Conservation (phyloP, 2,888 invertebrate species). For the Epinotia ramella region DNA sequence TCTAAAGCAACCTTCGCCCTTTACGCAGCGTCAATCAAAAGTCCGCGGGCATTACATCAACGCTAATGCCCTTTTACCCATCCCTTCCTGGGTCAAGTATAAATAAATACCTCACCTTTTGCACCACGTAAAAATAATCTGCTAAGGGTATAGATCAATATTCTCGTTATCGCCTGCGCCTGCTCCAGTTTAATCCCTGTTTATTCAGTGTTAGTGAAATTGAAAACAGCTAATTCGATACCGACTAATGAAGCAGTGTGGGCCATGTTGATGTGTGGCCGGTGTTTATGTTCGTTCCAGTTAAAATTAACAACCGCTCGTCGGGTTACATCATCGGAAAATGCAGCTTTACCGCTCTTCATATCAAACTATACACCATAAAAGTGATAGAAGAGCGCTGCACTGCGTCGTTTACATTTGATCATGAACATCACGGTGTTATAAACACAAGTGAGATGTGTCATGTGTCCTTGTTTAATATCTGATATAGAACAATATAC, state of each 20-base stretch:
- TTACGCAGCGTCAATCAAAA: slow-evolving; percentile 69
- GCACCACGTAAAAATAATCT: slow-evolving; percentile 50
- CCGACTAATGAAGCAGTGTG: slow-evolving; percentile 42
- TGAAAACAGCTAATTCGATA: slow-evolving; percentile 42
- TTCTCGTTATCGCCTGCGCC: slow-evolving; percentile 24
- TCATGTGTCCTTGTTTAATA: slow-evolving; percentile 27
- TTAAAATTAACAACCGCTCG: slow-evolving; percentile 60
- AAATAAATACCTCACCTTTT: slow-evolving; percentile 70
- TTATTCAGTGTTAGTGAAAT: slow-evolving; percentile 36
- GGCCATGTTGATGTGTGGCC: slow-evolving; percentile 45
- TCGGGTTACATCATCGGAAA: slow-evolving; percentile 61
- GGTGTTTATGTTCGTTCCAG: slow-evolving; percentile 53
- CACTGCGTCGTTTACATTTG: slow-evolving; percentile 51
- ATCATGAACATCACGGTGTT: slow-evolving; percentile 50
- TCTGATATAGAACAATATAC: slow-evolving; percentile 17
- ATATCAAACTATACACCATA: slow-evolving; percentile 49
- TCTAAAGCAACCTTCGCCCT: slow-evolving; percentile 58
- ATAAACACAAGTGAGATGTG: slow-evolving; percentile 10
- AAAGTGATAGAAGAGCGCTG: slow-evolving; percentile 22
- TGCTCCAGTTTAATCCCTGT: slow-evolving; percentile 26
- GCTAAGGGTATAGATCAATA: slow-evolving; percentile 47
- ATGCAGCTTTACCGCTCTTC: slow-evolving; percentile 55
- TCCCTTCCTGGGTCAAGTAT: slow-evolving; percentile 65
- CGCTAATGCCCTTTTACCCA: slow-evolving; percentile 64
- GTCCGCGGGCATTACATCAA: slow-evolving; percentile 63